Evolutionary conservation across 2,888 invertebrate species (phyloP).

Genomic region (Erebia ligea): DNA sequence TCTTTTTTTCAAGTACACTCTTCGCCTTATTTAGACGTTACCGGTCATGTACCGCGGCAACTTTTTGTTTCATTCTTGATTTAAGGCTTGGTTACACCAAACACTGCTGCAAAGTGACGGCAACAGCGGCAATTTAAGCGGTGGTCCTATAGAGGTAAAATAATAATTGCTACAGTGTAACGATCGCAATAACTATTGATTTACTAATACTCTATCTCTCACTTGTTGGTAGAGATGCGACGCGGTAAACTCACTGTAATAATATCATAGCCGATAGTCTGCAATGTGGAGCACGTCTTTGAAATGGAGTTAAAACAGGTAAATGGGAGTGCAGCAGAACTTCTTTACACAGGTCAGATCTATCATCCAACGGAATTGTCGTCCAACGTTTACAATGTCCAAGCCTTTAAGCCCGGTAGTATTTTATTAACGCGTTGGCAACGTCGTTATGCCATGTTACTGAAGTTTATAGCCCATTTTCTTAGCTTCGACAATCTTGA

Average conservation of each 20-base stretch:
- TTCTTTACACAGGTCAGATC: no score
- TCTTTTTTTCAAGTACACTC: constrained; percentile 39
- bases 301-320: no score
- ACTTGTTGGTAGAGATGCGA: no score
- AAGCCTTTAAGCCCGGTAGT: constrained; percentile 42
- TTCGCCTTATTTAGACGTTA: constrained; percentile 45
- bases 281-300: no score
- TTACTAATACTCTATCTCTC: no score
- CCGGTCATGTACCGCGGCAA: constrained; percentile 37
- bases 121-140: no score
- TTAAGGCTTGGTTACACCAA: constrained; percentile 13
- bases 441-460: constrained; percentile 40
- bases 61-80: constrained; percentile 47
- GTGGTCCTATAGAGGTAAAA: no score
- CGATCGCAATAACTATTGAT: no score
- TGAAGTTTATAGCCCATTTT: constrained; percentile 38
- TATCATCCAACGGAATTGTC: not conserved
- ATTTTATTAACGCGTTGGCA: constrained; percentile 45
- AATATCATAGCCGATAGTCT: no score
- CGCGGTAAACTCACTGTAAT: no score
- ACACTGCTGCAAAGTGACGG: not conserved
- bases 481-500: constrained; percentile 27
- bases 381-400: not conserved
- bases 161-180: no score
- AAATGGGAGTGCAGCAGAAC: no score